Evolutionary conservation across 2,888 invertebrate species (phyloP), one percentile per base, ranked within the genome.

Genomic region (Trisateles emortualis): DNA sequence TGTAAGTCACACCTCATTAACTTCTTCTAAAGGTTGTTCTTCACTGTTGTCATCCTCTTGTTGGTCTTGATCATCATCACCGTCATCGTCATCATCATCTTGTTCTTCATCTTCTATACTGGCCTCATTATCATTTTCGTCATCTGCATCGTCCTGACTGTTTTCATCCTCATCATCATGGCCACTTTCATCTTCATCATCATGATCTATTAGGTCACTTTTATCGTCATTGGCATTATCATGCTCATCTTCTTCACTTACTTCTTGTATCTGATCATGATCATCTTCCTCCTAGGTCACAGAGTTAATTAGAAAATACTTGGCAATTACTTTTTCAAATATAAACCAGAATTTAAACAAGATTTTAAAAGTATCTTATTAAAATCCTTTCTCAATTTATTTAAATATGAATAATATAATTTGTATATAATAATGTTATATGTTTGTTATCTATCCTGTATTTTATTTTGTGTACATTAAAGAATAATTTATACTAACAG

Each of bases 201-300:
- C 14, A 30, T 38, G 9, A 16, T 50, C 16, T 42, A 32, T 2
- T 52, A 48, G 8, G 9, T 26, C 26, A 26, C 5, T 26, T 26
- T 26, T 8, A 29, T 58, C 41, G 36, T 67, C 58, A 68, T 79
- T 74, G 9, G n/a, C n/a, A n/a, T 74, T 86, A 32, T 87, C 78
- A 57, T 82, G 75, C 32, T 85, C 79, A 47, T 64, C 17, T 49
- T 67, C 68, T 42, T 39, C 55, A 44, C 64, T 61, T 16, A 79
- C 73, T 35, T 84, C 77, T 55, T 76, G 72, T 49, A 83, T 76
- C 29, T 63, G 56, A 46, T 79, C 67, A 13, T 70, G 72, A 17
- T 79, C 75, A 44, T 76, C 74, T 38, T 79, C 81, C 49, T 86
- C 83, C 59, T 85, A 77, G 29, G 76, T 75, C 59, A 62, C 55